A percentile compares a stretch with the other conserved stretches of the same genome.
These are phyloP conservation scores for Semaprochilodus insignis DNA, from an alignment of 2,797 vertebrate genomes.

Conservation along the genomic window DNA sequence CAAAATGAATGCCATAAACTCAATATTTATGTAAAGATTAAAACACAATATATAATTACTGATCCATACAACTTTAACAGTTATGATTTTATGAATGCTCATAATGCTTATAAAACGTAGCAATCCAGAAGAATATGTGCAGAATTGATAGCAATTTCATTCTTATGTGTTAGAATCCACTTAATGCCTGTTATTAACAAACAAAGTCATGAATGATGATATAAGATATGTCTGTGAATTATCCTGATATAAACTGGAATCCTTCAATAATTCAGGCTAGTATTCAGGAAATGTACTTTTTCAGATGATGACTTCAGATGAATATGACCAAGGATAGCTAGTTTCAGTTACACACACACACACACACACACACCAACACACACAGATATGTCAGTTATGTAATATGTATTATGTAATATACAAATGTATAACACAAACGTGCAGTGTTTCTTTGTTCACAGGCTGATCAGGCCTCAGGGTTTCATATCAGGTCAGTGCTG, in stretches of 20 bases:
- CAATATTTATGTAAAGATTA: no score
- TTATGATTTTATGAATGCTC: no score
- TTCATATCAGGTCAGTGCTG: slow-evolving; percentile 83
- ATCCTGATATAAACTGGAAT: neutral
- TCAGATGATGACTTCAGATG: neutral
- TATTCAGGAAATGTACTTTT: neutral
- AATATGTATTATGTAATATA: no score
- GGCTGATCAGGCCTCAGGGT: slow-evolving; percentile 83
- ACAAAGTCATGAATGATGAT: neutral
- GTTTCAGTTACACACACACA: neutral
- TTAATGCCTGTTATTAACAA: neutral
- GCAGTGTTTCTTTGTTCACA: slow-evolving; percentile 52
- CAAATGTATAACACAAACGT: neutral
- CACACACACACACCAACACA: neutral
- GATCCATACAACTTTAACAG: no score
- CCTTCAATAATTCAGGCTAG: neutral
- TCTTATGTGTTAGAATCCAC: no score
- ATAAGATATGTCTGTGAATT: neutral
- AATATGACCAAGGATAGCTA: neutral
- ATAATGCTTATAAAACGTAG: no score
- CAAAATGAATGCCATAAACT: neutral
- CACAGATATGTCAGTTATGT: neutral
- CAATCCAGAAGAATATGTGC: no score
- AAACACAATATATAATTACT: no score
- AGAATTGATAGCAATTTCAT: no score